Evolutionary conservation across 2,797 vertebrate genomes (phyloP).

Genomic region (Takifugu rubripes): DNA sequence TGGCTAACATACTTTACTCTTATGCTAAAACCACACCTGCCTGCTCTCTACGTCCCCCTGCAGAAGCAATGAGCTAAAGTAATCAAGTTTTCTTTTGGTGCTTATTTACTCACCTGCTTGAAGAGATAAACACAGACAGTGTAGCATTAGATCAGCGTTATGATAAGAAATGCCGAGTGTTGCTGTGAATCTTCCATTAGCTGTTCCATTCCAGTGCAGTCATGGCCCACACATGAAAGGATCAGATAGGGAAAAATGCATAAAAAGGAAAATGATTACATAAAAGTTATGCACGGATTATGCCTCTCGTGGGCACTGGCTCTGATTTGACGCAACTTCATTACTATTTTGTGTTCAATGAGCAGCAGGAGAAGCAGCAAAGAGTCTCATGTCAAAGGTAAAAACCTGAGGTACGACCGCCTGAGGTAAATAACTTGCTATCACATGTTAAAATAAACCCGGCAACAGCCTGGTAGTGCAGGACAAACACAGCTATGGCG

Average conservation of each 20-base stretch:
- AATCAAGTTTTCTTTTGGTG: background rate
- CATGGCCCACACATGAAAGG: no score
- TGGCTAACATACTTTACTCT: slow-evolving; percentile 50
- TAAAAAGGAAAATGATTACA: background rate
- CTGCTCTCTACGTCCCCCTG: slow-evolving; percentile 17
- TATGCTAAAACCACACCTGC: slow-evolving; percentile 46
- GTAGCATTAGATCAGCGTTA: no score
- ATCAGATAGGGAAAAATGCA: no score
- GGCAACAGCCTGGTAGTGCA: no score
- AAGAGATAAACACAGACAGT: background rate
- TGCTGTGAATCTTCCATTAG: no score
- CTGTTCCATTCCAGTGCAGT: no score
- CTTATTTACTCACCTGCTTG: background rate
- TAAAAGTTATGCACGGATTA: background rate
- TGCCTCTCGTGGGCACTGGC: background rate
- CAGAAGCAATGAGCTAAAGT: slow-evolving; percentile 2
- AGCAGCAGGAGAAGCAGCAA: background rate
- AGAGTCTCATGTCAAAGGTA: background rate
- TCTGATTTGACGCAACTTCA: background rate
- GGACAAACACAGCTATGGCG: no score
- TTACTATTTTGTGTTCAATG: background rate
- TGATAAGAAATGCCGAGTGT: no score
- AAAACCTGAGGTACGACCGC: no score
- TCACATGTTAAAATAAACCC: no score
- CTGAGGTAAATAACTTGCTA: no score